These are phyloP conservation scores for Epicampocera succincta DNA, from an alignment of 2,888 invertebrate species.

Conservation along the genomic window DNA sequence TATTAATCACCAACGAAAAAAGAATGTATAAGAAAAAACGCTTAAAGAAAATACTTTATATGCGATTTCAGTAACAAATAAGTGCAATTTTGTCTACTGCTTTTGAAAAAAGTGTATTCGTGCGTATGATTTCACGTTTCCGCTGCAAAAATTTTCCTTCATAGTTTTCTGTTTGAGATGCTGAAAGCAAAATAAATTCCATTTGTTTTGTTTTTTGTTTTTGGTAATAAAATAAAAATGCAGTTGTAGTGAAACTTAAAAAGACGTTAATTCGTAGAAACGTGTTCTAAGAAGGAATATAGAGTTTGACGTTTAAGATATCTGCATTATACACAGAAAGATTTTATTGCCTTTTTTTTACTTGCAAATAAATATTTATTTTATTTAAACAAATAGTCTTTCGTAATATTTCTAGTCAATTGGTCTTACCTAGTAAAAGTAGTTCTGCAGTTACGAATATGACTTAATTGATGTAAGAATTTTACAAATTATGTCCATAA, in stretches of 20 bases:
- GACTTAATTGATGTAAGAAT: too few species aligned
- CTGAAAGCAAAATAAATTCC: background rate
- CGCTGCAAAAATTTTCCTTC: conserved; percentile 46
- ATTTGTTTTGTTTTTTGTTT: background rate
- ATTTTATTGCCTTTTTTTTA: too few species aligned
- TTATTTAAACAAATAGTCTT: too few species aligned
- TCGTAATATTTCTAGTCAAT: too few species aligned
- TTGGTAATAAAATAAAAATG: conserved; percentile 19
- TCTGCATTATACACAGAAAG: background rate
- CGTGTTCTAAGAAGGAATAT: background rate
- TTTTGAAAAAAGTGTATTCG: conserved; percentile 43
- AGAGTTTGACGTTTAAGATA: background rate
- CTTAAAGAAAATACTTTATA: conserved; percentile 17
- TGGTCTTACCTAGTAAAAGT: too few species aligned
- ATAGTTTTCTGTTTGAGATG: conserved; percentile 13
- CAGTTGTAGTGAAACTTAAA: background rate
- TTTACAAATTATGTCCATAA: too few species aligned
- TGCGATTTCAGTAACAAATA: conserved; percentile 9
- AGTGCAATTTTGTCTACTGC: conserved; percentile 27
- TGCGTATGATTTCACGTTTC: conserved; percentile 62
- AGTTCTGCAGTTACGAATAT: too few species aligned
- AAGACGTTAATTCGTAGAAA: background rate
- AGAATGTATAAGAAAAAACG: conserved; percentile 7
- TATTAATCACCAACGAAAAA: conserved; percentile 58
- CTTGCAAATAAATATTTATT: too few species aligned